Evolutionary conservation across 2,888 invertebrate species (phyloP).

Genomic region (Sinohyriopsis cumingii): DNA sequence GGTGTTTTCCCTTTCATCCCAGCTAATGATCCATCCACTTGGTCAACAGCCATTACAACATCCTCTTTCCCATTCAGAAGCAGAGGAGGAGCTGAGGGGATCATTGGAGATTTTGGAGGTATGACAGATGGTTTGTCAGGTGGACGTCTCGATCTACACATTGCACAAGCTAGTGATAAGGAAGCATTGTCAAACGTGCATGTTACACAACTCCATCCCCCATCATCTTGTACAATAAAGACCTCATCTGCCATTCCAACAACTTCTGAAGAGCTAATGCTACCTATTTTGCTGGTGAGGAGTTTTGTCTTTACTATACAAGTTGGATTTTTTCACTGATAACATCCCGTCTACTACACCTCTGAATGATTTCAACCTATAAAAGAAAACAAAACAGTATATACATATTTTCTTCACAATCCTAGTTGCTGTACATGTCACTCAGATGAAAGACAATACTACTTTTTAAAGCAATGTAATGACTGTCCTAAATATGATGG

Average conservation of each 20-base stretch:
- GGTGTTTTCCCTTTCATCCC: neutral
- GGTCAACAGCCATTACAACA: neutral
- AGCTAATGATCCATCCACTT: neutral
- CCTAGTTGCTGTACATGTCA: too few relatives aligned
- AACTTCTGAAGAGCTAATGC: neutral
- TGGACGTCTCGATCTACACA: constrained; percentile 79
- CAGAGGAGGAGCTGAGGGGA: neutral
- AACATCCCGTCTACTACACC: too few relatives aligned
- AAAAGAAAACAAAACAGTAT: too few relatives aligned
- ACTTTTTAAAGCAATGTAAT: too few relatives aligned
- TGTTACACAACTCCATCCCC: constrained; percentile 86
- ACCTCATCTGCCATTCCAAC: neutral
- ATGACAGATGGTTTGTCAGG: constrained; percentile 1
- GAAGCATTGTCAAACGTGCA: constrained; percentile 89
- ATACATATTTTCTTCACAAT: too few relatives aligned
- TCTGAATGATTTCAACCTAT: too few relatives aligned
- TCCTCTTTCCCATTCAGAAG: neutral
- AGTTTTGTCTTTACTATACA: neutral
- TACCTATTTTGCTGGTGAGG: neutral
- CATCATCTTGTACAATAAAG: neutral
- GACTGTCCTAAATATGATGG: too few relatives aligned
- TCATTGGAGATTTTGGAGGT: constrained; percentile 4
- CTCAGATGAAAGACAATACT: too few relatives aligned
- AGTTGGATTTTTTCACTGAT: neutral
- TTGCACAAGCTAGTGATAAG: constrained; percentile 83